Percentiles rank a stretch among this genome's conserved stretches.
Conservation (phyloP, 2,797 vertebrate species). For the Myotis daubentonii region DNA sequence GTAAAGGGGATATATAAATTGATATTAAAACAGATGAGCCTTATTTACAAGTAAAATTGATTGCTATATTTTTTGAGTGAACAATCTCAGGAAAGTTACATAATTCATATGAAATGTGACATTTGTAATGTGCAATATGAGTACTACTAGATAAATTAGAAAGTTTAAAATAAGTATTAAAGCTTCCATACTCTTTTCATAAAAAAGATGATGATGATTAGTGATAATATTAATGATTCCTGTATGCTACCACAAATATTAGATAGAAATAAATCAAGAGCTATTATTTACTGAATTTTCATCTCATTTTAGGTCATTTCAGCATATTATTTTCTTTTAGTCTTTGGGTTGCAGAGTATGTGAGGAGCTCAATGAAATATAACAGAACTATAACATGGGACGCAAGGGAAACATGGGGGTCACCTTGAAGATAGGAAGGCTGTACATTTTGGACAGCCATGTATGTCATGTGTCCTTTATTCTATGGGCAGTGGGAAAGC, state of each 20-base stretch:
- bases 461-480: background rate
- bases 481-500: background rate
- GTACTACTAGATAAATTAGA: background rate
- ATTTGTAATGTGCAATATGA: background rate
- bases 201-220: background rate
- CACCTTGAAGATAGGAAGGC: background rate
- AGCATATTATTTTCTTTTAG: background rate
- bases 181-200: background rate
- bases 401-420: background rate
- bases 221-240: background rate
- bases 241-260: background rate
- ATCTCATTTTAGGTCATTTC: background rate
- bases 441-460: background rate
- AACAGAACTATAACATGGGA: background rate
- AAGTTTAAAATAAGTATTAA: background rate
- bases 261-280: background rate
- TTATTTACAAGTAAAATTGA: background rate
- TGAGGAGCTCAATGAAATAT: background rate
- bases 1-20: background rate
- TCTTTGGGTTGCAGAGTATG: background rate
- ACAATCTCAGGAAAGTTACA: background rate
- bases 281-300: background rate
- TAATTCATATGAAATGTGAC: background rate
- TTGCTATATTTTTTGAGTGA: background rate
- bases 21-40: background rate